These are phyloP conservation scores for Scopus umbretta DNA, from an alignment of 2,113 vertebrate genomes.

Conservation along the genomic window DNA sequence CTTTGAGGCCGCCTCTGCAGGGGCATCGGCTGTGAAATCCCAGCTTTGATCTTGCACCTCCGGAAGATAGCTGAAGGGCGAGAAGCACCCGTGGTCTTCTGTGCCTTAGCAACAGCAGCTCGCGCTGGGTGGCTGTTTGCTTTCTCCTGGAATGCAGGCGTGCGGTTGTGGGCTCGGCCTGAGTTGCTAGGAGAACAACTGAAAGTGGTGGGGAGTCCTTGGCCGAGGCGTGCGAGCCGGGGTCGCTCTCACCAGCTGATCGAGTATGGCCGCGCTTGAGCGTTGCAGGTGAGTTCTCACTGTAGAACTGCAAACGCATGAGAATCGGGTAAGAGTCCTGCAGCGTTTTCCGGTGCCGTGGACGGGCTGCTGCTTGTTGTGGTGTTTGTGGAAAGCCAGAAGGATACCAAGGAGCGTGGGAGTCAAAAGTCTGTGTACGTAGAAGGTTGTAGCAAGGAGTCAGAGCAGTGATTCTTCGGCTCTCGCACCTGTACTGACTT, in stretches of 20 bases:
- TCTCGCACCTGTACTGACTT: accelerated
- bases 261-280: accelerated
- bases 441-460: too few relatives aligned
- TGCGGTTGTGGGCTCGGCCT: background rate
- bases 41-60: background rate
- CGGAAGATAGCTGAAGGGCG: accelerated
- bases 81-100: background rate
- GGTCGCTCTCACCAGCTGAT: too few relatives aligned
- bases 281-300: background rate
- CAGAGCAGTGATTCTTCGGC: background rate
- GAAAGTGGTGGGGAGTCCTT: accelerated
- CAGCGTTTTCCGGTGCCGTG: background rate
- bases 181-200: background rate
- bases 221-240: background rate
- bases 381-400: background rate
- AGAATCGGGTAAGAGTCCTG: accelerated
- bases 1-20: background rate
- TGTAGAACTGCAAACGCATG: too few relatives aligned
- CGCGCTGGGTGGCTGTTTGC: background rate
- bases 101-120: background rate
- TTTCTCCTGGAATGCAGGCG: background rate
- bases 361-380: accelerated
- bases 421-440: accelerated
- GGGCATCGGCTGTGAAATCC: background rate
- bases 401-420: too few relatives aligned